Conservation (phyloP, 2,888 invertebrate genomes). For the Nomada fabriciana region DNA sequence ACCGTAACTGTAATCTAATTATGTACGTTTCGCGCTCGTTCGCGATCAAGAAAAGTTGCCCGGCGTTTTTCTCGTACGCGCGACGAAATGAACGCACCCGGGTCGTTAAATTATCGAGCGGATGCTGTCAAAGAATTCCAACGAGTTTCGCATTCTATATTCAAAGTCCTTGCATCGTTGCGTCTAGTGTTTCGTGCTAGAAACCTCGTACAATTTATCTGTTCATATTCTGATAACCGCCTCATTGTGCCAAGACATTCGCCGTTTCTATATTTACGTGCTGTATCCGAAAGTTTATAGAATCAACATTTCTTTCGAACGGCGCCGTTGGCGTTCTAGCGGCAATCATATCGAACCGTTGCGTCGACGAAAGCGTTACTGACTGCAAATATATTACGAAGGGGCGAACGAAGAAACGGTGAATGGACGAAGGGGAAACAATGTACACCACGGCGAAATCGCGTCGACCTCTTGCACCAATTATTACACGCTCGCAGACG, state of each 20-base stretch:
- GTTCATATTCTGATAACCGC: conserved; percentile 18
- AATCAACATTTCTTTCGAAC: conserved; percentile 4
- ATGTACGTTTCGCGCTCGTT: background rate
- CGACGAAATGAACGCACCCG: background rate
- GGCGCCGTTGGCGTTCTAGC: background rate
- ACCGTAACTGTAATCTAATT: background rate
- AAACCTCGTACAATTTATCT: background rate
- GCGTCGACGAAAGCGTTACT: no score
- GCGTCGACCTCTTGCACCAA: conserved; percentile 19
- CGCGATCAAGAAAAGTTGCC: background rate
- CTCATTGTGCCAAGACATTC: conserved; percentile 23
- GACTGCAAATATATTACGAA: background rate
- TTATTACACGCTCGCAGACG: conserved; percentile 25
- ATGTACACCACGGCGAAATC: background rate
- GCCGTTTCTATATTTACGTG: conserved; percentile 4
- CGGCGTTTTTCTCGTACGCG: background rate
- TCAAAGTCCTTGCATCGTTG: background rate
- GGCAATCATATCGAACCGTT: no score
- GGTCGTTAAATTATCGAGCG: background rate
- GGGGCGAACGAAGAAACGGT: background rate
- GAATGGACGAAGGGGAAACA: background rate
- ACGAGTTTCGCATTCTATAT: background rate
- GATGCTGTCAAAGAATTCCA: background rate
- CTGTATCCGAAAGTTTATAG: conserved; percentile 10
- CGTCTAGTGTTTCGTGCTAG: background rate